These are phyloP conservation scores for Pelvicachromis taeniatus DNA, from an alignment of 2,113 vertebrate species.

Conservation along the genomic window DNA sequence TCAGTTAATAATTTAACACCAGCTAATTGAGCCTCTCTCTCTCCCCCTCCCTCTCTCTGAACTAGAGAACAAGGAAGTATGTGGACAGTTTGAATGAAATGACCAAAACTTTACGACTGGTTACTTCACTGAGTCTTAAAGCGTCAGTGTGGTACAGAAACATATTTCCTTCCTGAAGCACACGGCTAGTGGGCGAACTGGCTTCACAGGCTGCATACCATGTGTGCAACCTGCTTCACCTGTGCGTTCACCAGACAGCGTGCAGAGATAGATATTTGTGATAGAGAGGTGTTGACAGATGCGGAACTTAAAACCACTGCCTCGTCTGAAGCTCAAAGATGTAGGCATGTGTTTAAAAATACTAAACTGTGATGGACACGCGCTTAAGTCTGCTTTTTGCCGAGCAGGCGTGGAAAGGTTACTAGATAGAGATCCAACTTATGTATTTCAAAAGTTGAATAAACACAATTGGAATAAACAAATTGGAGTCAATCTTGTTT, in stretches of 20 bases:
- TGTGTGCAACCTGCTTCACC: not conserved
- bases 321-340: not conserved
- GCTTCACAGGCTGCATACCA: not conserved
- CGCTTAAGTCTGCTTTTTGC: not conserved
- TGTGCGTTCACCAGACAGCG: not conserved
- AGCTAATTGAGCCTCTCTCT: not conserved
- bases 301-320: not conserved
- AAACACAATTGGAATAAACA: not conserved
- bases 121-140: not conserved
- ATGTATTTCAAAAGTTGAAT: not conserved
- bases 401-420: rapidly evolving
- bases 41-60: not conserved
- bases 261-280: rapidly evolving
- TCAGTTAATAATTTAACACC: not conserved
- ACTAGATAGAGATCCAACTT: not conserved
- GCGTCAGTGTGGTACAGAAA: not conserved
- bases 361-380: not conserved
- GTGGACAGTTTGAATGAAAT: not conserved
- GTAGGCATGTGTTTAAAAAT: not conserved
- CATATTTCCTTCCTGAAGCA: not conserved
- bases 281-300: not conserved
- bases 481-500: not conserved
- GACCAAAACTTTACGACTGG: not conserved
- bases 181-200: not conserved
- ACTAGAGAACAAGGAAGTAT: not conserved